Conservation (phyloP, 2,888 invertebrate genomes). For the Drosophila austrosaltans region DNA sequence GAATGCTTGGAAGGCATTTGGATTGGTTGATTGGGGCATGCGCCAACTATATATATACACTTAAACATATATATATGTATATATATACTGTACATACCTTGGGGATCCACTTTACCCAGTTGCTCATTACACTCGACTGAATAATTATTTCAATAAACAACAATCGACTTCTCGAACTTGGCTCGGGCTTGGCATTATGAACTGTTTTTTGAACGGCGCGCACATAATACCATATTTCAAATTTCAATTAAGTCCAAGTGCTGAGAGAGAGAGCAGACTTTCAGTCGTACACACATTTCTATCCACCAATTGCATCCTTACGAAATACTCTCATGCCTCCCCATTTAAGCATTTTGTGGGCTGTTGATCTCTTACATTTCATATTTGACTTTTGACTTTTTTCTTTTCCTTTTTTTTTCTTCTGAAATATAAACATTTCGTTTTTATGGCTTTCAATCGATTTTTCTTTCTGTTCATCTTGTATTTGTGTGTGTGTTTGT, state of each 20-base stretch:
- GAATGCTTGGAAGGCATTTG: conserved; percentile 36
- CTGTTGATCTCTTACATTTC: conserved; percentile 57
- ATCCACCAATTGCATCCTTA: conserved; percentile 58
- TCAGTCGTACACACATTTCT: conserved; percentile 12
- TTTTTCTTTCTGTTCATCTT: conserved; percentile 41
- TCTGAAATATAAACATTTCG: conserved; percentile 67
- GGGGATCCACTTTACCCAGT: conserved; percentile 64
- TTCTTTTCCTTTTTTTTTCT: conserved; percentile 7
- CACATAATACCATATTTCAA: conserved; percentile 82
- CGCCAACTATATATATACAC: neutral
- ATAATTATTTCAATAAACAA: conserved; percentile 78
- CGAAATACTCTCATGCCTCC: conserved; percentile 9
- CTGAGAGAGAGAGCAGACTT: conserved; percentile 70
- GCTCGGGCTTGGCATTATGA: conserved; percentile 65
- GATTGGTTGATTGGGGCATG: conserved; percentile 18
- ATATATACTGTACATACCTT: neutral
- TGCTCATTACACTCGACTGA: conserved; percentile 74
- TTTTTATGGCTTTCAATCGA: conserved; percentile 74
- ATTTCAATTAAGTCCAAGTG: conserved; percentile 82
- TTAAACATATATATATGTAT: neutral
- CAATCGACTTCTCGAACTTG: conserved; percentile 54
- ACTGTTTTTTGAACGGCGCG: conserved; percentile 74
- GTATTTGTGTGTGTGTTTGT: neutral
- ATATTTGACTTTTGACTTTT: conserved; percentile 77
- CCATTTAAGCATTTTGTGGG: conserved; percentile 19